These are phyloP conservation scores for Myathropa florea DNA, from an alignment of 2,888 invertebrate genomes.

Conservation along the genomic window DNA sequence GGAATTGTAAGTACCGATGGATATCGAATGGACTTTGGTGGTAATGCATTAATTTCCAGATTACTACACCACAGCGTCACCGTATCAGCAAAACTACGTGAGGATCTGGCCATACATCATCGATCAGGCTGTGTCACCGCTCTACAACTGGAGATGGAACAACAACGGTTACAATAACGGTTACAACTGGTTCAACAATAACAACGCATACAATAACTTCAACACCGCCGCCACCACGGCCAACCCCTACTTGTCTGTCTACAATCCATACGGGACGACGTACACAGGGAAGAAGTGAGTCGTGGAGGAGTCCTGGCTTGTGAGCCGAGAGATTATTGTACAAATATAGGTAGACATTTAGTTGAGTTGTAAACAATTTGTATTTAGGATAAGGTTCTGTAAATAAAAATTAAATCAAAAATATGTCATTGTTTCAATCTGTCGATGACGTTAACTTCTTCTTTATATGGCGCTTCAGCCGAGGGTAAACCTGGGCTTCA, in stretches of 20 bases:
- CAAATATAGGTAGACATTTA: neutral
- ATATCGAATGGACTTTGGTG: too few relatives aligned
- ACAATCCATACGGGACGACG: conserved; percentile 17
- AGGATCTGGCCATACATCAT: conserved; percentile 76
- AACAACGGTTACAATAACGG: neutral
- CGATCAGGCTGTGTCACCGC: conserved; percentile 72
- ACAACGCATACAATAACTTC: neutral
- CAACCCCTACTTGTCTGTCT: neutral
- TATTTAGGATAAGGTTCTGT: neutral
- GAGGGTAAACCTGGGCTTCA: too few relatives aligned
- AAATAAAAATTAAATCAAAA: too few relatives aligned
- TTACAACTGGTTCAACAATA: conserved; percentile 3
- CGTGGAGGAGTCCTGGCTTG: neutral
- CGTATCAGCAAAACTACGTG: conserved; percentile 64
- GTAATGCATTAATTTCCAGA: neutral
- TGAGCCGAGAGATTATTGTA: neutral
- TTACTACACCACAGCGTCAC: conserved; percentile 62
- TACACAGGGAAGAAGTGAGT: conserved; percentile 26
- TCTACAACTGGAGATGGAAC: conserved; percentile 47
- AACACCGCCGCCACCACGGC: neutral
- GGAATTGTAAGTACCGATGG: conserved; percentile 37
- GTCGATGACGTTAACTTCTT: too few relatives aligned
- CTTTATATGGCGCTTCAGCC: too few relatives aligned
- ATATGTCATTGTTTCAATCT: too few relatives aligned
- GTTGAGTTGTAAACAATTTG: neutral